Evolutionary conservation across 2,888 invertebrate species (phyloP), one percentile per base, ranked within the genome.

Genomic region (Heliconius ismenius): DNA sequence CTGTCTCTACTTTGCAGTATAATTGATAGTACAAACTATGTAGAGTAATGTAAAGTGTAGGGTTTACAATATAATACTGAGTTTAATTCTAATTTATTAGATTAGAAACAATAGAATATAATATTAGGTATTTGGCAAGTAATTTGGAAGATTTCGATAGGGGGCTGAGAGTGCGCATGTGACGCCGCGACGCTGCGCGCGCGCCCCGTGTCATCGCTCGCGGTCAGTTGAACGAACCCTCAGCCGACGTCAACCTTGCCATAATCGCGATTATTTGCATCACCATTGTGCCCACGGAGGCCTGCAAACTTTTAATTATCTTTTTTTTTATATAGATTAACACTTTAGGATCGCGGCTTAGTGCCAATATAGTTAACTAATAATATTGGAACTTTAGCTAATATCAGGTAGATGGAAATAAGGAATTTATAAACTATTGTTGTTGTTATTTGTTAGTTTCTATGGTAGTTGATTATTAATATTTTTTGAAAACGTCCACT

Each of bases 151-250:
- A 73, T 73, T 83, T 76, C 69, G 81, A 73, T 81, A 80, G 82
- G 80, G 83, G 81, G 83, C 81, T 83, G 87, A 84, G 85, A 83
- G 79, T 76, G 82, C 82, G 81, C 83, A 81, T 82, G 82, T 82
- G 83, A 80, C 90, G 91, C 86, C 90, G 90, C 90, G 92, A 88
- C 90, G 91, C 89, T 88, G 89, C 89, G 88, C 87, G 85, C 85
- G 89, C 88, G 78, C 78, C 90, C 92, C 91, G 93, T 93, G 94
- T 93, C 94, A 93, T 94, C 93, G 94, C 82, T 93, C 93, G 92
- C 92, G 91, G 92, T 92, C 92, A 92, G 94, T 93, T 93, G 91
- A 94, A 93, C 93, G 94, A 93, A 93, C 94, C 93, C 91, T 89
- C 90, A 83, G 88, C 83, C 91, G 93, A 88, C 92, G 91, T 91